These are phyloP conservation scores for Himantopus leucocephalus DNA, from an alignment of 2,113 vertebrate species.

Conservation along the genomic window DNA sequence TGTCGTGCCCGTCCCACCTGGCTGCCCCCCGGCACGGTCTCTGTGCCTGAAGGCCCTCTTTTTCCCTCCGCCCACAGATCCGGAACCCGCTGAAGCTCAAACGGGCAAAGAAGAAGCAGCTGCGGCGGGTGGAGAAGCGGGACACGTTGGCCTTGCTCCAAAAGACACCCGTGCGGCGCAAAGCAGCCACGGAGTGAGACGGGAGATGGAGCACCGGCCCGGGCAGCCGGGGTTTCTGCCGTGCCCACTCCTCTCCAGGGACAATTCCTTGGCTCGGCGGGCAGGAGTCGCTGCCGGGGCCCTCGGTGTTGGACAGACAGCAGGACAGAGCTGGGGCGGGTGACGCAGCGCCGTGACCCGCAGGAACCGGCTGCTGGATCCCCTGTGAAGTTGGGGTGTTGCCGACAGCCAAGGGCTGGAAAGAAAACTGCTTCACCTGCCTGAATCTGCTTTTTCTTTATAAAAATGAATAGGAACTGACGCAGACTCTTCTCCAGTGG, in stretches of 20 bases:
- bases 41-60: not conserved
- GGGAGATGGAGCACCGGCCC: not conserved
- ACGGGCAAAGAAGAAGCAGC: conserved; percentile 90
- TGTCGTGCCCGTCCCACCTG: rapidly evolving
- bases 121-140: conserved; percentile 87
- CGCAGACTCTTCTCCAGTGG: rapidly evolving
- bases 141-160: conserved; percentile 86
- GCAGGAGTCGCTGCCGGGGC: not conserved
- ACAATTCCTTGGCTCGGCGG: rapidly evolving
- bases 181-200: not conserved
- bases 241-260: not conserved
- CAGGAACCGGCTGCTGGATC: not conserved
- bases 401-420: not conserved
- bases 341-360: rapidly evolving
- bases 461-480: not conserved
- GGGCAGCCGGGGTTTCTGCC: rapidly evolving
- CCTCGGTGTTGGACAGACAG: not conserved
- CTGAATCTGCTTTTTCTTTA: not conserved
- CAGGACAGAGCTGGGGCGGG: not conserved
- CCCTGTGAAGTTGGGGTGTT: not conserved
- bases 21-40: rapidly evolving
- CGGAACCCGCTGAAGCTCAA: conserved; percentile 90
- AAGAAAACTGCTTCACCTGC: not conserved
- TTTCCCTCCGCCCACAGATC: conserved; percentile 74
- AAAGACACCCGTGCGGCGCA: not conserved